A percentile compares a stretch with the other conserved stretches of the same genome.
Conservation (phyloP, 2,797 vertebrate genomes). For the Tenualosa thibaudeaui region DNA sequence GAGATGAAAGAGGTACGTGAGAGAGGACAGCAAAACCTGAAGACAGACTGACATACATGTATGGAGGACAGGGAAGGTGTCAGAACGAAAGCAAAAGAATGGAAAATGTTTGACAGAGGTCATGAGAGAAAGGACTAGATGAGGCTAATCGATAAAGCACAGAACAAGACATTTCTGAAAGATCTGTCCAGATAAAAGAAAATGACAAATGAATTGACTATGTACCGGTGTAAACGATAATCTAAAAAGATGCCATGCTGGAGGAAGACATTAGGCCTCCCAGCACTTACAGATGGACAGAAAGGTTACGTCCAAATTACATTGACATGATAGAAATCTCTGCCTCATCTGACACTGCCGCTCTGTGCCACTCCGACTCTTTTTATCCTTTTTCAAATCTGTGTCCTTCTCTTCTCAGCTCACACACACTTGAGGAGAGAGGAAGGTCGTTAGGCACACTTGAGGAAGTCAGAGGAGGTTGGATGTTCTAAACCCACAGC, state of each 20-base stretch:
- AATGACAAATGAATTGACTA: background rate
- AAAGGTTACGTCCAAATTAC: conserved; percentile 1
- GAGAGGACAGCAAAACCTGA: conserved; percentile 15
- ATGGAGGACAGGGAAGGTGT: background rate
- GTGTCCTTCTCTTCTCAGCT: background rate
- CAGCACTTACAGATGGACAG: background rate
- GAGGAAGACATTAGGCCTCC: conserved; percentile 30
- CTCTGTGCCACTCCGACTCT: background rate
- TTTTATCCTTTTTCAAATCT: background rate
- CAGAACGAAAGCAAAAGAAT: background rate
- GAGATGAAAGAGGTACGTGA: background rate
- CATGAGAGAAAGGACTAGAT: background rate
- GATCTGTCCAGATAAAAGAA: background rate
- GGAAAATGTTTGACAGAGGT: background rate
- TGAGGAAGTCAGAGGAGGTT: background rate
- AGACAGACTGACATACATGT: background rate
- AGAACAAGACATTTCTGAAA: background rate
- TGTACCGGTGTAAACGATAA: background rate
- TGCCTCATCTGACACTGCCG: background rate
- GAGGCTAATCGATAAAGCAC: background rate
- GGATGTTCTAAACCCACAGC: background rate
- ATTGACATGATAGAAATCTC: background rate
- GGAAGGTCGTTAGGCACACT: background rate
- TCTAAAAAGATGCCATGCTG: conserved; percentile 26
- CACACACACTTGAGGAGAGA: background rate